A percentile compares a stretch with the other conserved stretches of the same genome.
phyloP scores from a whole-genome alignment of 1,140 invertebrate genomes.

The Orchestia grillus region DNA sequence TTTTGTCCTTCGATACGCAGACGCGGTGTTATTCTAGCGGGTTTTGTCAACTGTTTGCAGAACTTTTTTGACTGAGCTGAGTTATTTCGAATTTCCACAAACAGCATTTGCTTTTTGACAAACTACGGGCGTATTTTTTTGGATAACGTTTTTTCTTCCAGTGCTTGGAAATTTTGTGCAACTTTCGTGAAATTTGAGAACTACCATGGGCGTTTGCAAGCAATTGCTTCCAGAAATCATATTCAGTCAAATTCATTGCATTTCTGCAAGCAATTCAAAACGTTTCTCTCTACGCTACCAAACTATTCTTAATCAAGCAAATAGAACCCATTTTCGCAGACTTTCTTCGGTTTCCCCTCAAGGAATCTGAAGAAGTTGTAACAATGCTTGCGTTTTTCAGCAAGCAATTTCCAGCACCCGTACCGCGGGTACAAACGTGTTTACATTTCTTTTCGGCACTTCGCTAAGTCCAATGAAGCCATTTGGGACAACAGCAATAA shows the following conservation, averaged over 20 bases:
- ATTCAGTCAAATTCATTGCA: too few species aligned
- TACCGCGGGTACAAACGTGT: background rate
- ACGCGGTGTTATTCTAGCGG: background rate
- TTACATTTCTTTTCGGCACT: background rate
- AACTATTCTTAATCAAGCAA: background rate
- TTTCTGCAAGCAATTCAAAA: background rate
- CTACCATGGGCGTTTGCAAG: background rate
- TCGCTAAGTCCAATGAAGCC: slow-evolving; percentile 12
- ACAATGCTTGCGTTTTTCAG: background rate
- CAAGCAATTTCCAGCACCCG: background rate
- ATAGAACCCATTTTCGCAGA: background rate
- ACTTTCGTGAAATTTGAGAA: background rate
- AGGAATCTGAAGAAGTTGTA: background rate
- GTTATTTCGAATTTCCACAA: background rate
- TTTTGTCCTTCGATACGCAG: background rate
- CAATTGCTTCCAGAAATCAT: background rate
- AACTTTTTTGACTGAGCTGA: background rate
- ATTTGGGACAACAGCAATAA: slow-evolving; percentile 24
- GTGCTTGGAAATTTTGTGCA: background rate
- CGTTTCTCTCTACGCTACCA: background rate
- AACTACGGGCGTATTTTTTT: background rate
- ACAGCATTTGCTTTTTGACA: background rate
- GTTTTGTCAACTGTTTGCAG: background rate
- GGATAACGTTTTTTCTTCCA: background rate
- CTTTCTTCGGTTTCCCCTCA: background rate